Evolutionary conservation across 2,888 invertebrate species (phyloP).

Genomic region (Nemurella pictetii): DNA sequence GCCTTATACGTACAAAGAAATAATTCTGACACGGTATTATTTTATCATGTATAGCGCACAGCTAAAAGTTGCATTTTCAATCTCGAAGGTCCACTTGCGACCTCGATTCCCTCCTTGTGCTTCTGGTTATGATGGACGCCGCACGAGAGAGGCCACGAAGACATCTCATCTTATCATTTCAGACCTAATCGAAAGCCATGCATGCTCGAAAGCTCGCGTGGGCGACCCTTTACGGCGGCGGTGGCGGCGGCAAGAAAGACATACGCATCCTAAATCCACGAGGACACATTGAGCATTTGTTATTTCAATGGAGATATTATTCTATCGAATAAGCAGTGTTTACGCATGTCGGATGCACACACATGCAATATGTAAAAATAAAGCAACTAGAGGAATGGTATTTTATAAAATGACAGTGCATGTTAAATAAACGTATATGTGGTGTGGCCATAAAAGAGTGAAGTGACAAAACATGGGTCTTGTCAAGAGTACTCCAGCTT

Average conservation of each 20-base stretch:
- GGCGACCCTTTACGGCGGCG: too few relatives aligned
- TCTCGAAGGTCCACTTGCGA: not conserved
- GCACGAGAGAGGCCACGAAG: not conserved
- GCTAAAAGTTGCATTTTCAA: not conserved
- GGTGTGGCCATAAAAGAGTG: not conserved
- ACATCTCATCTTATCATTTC: not conserved
- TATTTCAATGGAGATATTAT: not conserved
- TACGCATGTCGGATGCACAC: not conserved
- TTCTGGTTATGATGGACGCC: not conserved
- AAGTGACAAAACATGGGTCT: not conserved
- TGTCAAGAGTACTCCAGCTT: not conserved
- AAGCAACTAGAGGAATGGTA: not conserved
- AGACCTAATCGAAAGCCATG: not conserved
- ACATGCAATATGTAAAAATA: not conserved
- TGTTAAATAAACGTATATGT: not conserved
- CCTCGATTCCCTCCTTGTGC: not conserved
- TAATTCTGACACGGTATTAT: not conserved
- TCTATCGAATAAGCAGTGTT: not conserved
- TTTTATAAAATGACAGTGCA: not conserved
- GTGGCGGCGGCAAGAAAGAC: not conserved
- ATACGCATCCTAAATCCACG: not conserved
- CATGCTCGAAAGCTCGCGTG: not conserved
- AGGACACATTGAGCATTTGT: not conserved
- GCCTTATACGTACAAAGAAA: not conserved
- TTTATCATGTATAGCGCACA: not conserved